Evolutionary conservation across 2,113 vertebrate species (phyloP).

Genomic region (Misgurnus anguillicaudatus): DNA sequence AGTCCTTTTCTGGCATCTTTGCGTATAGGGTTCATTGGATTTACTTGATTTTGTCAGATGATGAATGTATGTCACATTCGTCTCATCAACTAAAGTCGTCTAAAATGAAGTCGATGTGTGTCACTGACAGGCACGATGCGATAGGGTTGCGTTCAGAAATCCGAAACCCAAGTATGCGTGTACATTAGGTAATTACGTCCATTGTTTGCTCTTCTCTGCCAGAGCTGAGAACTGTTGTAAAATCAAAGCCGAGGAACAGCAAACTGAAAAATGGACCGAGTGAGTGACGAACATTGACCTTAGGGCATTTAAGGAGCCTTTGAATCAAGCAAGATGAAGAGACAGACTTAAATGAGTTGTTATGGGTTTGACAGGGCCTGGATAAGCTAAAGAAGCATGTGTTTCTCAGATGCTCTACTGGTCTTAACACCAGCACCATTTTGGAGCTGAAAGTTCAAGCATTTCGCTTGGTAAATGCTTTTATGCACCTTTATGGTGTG

Average conservation of each 20-base stretch:
- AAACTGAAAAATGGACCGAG: not conserved
- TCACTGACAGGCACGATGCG: not conserved
- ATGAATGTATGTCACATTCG: too few relatives aligned
- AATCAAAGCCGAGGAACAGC: slow-evolving; percentile 10
- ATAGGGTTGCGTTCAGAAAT: not conserved
- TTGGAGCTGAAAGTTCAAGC: not conserved
- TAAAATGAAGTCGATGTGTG: too few relatives aligned
- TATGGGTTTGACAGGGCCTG: not conserved
- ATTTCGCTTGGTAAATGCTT: too few relatives aligned
- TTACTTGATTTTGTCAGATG: too few relatives aligned
- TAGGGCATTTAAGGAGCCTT: not conserved
- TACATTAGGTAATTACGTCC: not conserved
- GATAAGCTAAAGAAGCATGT: not conserved
- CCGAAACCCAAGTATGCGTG: not conserved
- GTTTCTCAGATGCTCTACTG: not conserved
- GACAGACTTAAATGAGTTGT: not conserved
- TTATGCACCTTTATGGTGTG: too few relatives aligned
- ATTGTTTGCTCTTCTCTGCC: not conserved
- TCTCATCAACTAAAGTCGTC: too few relatives aligned
- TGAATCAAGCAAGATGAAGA: not conserved
- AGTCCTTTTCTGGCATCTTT: too few relatives aligned
- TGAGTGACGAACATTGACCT: slow-evolving; percentile 12
- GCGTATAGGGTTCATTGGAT: too few relatives aligned
- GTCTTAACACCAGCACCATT: not conserved
- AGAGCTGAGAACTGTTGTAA: not conserved